Evolutionary conservation across 1,140 invertebrate genomes (phyloP).

Genomic region (Pectinophora gossypiella): DNA sequence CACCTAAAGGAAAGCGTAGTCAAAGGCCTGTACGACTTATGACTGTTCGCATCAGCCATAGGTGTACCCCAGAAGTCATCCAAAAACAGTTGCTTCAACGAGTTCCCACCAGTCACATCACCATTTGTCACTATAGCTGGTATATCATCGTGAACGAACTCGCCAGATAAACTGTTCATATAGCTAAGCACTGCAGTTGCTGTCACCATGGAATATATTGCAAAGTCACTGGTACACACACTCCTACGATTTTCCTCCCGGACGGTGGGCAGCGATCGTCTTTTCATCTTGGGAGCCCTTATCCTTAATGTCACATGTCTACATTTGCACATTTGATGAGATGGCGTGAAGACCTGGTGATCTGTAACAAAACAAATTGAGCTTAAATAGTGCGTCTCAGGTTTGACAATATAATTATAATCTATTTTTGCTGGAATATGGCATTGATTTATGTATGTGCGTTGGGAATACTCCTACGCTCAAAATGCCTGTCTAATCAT

Average conservation of each 20-base stretch:
- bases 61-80: constrained; percentile 96
- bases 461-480: too few species aligned
- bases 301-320: constrained; percentile 49
- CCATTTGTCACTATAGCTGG: constrained; percentile 91
- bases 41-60: constrained; percentile 88
- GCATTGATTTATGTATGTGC: too few species aligned
- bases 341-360: not conserved
- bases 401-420: too few species aligned
- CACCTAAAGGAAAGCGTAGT: constrained; percentile 91
- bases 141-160: constrained; percentile 94
- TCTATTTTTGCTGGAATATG: too few species aligned
- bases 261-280: constrained; percentile 52
- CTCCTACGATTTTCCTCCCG: constrained; percentile 47
- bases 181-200: constrained; percentile 83
- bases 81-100: constrained; percentile 81
- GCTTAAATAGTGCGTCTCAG: too few species aligned
- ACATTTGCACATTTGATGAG: constrained; percentile 62
- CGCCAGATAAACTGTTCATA: constrained; percentile 87
- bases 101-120: constrained; percentile 84
- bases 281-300: constrained; percentile 57
- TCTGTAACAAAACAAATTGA: constrained; percentile 39
- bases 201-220: constrained; percentile 78
- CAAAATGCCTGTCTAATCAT: too few species aligned
- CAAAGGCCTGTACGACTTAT: constrained; percentile 90
- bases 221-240: constrained; percentile 42